phyloP scores from a whole-genome alignment of 35 echinoderm and acorn worm genomes.

The Strongylocentrotus purpuratus region DNA sequence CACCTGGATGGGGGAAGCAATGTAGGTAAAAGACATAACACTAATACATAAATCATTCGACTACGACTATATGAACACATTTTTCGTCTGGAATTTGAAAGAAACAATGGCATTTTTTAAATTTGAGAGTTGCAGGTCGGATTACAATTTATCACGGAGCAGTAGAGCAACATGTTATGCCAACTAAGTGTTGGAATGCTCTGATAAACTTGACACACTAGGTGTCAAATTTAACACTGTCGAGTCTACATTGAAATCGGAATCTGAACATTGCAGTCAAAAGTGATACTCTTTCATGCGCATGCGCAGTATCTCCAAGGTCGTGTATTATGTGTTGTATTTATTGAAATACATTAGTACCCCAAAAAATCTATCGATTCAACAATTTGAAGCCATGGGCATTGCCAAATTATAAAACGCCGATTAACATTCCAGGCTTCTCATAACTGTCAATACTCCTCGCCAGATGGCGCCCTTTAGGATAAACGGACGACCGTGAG shows the following conservation, averaged over 20 bases:
- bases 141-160: background rate
- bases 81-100: background rate
- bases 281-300: background rate
- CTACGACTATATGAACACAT: too few relatives aligned
- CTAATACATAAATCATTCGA: too few relatives aligned
- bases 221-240: background rate
- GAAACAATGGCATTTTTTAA: background rate
- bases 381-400: background rate
- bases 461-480: background rate
- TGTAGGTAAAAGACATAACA: too few relatives aligned
- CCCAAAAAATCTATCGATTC: background rate
- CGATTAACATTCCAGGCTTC: background rate
- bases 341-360: background rate
- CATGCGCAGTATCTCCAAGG: background rate
- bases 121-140: background rate
- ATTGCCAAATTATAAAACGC: background rate
- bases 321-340: background rate
- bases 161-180: background rate
- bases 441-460: background rate
- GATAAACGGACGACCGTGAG: too few relatives aligned
- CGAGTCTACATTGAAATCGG: background rate
- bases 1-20: too few relatives aligned
- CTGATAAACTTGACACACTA: background rate
- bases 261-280: background rate
- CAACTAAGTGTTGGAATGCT: background rate